Evolutionary conservation across 1,140 invertebrate genomes (phyloP), one percentile per base, ranked within the genome.

Genomic region (Zaprionus nigranus): DNA sequence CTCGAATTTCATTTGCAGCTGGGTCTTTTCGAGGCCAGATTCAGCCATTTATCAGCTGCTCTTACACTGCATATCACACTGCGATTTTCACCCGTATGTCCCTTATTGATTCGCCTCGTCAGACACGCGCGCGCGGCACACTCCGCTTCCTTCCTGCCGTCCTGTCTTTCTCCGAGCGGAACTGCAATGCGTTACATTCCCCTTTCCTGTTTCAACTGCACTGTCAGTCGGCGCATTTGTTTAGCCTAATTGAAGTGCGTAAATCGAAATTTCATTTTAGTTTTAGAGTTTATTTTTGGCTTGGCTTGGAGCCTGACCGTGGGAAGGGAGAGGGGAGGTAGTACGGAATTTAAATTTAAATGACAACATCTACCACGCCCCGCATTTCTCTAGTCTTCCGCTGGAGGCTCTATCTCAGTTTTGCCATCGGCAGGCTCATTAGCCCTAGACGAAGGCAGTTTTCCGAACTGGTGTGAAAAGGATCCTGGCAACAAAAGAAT

Each of bases 291-390:
- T 58, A 34, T 62, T 61, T 12, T n/a, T 17, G 54, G 28, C 34
- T 53, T 53, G 12, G 12, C 36, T 76, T 49, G 9, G 30, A 11
- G 11, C 30, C 30, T 34, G 30, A 34, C 0, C 30, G 9, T 9
- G 30, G 30, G 30, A 34, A 34, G 9, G 30, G 30, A 3, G 30
- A 34, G 9, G 0, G 9, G 30, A 34, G 30, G 3, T 11, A 0
- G 30, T 30, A 11, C n/a, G n/a, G n/a, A n/a, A 38, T 56, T 36
- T 40, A 53, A 75, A 71, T 67, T 76, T 62, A 38, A 70, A 72
- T 79, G 63, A 76, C 77, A 76, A 72, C 64, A 76, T 79, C 63
- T 66, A 63, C 28, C 68, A 62, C 77, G 73, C 77, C 77, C 63
- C 20, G 60, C 26, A 36, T 51, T 38, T 63, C 38, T 11, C 28